Conservation (phyloP, 2,113 vertebrate genomes). For the Mustela lutreola region DNA sequence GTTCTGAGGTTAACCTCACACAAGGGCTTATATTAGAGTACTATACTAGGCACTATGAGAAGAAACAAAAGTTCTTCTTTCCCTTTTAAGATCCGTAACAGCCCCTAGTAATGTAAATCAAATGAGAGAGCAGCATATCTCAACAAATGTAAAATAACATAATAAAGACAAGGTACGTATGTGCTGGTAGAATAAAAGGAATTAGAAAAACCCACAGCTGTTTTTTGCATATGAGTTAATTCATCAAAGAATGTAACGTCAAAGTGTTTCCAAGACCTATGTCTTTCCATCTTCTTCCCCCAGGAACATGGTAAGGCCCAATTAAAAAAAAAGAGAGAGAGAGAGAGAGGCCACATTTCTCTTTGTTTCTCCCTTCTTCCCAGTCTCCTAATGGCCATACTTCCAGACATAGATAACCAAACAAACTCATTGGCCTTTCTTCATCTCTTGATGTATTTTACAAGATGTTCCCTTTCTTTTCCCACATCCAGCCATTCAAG, state of each 20-base stretch:
- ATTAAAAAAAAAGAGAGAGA: neutral
- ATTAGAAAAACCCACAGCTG: slow-evolving; percentile 48
- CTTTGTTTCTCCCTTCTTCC: neutral
- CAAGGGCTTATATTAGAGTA: slow-evolving; percentile 13
- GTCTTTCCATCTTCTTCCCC: slow-evolving; percentile 28
- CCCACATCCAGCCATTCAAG: neutral
- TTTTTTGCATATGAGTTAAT: slow-evolving; percentile 44
- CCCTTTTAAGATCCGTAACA: neutral
- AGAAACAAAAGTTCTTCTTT: slow-evolving; percentile 17
- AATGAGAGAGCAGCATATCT: slow-evolving; percentile 17
- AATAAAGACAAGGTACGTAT: neutral
- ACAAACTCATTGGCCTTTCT: neutral
- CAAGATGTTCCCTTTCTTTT: neutral
- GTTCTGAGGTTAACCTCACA: slow-evolving; percentile 33
- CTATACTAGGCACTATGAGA: neutral
- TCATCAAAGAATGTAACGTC: slow-evolving; percentile 16
- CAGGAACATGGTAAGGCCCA: neutral
- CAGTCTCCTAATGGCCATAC: neutral
- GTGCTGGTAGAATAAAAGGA: neutral
- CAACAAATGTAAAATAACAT: slow-evolving; percentile 36
- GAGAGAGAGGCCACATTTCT: neutral
- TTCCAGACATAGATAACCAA: neutral
- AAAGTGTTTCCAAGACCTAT: neutral
- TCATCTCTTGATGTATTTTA: neutral
- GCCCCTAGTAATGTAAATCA: neutral